Base-by-base conservation (phyloP, 2,888 invertebrate species). In the Cordilura impudica region DNA sequence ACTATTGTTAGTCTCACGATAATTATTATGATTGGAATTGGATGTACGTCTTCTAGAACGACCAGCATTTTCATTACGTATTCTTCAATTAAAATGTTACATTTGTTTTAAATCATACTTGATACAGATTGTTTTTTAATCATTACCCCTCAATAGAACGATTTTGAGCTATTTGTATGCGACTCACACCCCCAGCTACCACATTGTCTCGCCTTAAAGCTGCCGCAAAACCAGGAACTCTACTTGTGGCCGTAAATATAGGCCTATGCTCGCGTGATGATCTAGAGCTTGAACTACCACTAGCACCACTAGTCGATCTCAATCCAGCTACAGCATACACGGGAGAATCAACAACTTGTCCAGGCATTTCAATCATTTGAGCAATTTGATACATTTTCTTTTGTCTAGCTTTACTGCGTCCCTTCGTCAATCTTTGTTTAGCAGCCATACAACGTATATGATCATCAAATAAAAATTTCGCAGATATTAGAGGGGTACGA, bases 361-460 rank as follows among this genome's bases (percentile, higher is more conserved):
- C 87, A 1, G 95, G 94, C 82, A 97, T 94, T 88, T 98, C 98
- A 18, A 99, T 91, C 8, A 99, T 91, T 35, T 95, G 94, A 0
- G 97, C 98, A 70, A 99, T 98, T 90, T 97, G 96, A 86, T 95
- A 95, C 95, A 99, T 97, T 90, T 99, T 99, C 90, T 97, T 96
- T 87, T 98, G 98, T 0, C 99, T 93, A 0, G 98, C 97, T 90
- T 97, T 98, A 85, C 96, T 94, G 35, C 97, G 93, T 26, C 98
- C 98, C 93, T 96, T 94, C 1, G 94, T 93, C 5, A 94, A 90
- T 45, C 94, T 89, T 89, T 99, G 99, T 87, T 98, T 99, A 21
- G 99, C 99, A 16, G 99, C 98, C 98, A 99, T 98, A 87, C 98
- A 99, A 29, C 99, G 93, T 83, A 99, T 99, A 88, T 99, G 98